Evolutionary conservation across 2,888 invertebrate species (phyloP).

Genomic region (Pristionchus japonicus): DNA sequence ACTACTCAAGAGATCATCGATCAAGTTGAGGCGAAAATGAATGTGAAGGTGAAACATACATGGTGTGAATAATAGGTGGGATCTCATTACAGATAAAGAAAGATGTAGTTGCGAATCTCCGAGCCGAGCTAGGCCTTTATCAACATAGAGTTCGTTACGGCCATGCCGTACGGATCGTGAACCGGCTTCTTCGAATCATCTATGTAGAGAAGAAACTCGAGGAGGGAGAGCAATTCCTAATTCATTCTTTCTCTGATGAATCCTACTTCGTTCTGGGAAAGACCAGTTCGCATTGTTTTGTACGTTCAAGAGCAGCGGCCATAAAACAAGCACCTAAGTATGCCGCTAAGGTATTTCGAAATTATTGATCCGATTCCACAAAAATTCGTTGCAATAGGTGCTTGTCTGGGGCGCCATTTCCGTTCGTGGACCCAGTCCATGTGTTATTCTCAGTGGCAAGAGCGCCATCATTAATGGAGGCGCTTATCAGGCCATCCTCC

Average conservation of each 20-base stretch:
- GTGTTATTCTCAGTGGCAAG: neutral
- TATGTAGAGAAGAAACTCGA: neutral
- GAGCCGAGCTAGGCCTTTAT: neutral
- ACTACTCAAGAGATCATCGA: neutral
- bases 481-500: neutral
- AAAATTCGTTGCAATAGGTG: neutral
- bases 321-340: neutral
- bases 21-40: neutral
- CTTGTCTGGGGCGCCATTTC: neutral
- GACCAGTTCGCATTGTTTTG: neutral
- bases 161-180: neutral
- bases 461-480: neutral
- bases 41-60: neutral
- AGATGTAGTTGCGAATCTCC: neutral
- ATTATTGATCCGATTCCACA: too few relatives aligned
- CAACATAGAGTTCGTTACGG: neutral
- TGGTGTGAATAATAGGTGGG: too few relatives aligned
- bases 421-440: neutral
- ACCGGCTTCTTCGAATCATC: neutral
- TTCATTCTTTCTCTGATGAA: neutral
- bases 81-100: neutral
- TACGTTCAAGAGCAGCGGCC: neutral
- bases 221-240: neutral
- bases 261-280: neutral
- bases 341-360: neutral